Conservation (phyloP, 2,888 invertebrate genomes). For the Trypoxylon attenuatum region DNA sequence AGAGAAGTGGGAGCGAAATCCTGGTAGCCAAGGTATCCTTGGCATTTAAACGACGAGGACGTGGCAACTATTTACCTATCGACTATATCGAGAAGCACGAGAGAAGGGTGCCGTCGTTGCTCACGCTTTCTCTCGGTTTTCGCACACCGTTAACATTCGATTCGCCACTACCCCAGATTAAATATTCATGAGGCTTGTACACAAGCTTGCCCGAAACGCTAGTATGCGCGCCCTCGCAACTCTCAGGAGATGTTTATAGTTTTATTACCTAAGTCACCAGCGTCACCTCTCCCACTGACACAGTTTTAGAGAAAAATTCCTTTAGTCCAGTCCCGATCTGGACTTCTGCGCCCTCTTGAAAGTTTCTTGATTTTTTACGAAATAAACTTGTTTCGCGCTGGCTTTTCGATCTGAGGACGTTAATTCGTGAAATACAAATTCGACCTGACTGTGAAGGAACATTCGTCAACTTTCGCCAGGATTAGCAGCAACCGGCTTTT, state of each 20-base stretch:
- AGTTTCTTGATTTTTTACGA: too few species aligned
- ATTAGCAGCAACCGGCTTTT: too few species aligned
- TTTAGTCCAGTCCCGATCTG: too few species aligned
- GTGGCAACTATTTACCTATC: conserved; percentile 43
- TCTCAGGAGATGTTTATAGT: conserved; percentile 52
- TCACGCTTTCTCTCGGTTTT: conserved; percentile 31
- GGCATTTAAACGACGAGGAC: not conserved
- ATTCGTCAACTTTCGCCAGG: too few species aligned
- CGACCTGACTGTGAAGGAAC: too few species aligned
- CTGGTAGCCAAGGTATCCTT: not conserved
- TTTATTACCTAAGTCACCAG: conserved; percentile 50
- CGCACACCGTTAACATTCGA: conserved; percentile 54
- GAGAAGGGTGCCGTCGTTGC: not conserved
- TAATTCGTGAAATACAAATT: too few species aligned
- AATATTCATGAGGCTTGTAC: conserved; percentile 59
- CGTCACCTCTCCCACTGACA: too few species aligned
- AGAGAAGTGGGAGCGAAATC: not conserved
- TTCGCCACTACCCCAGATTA: conserved; percentile 52
- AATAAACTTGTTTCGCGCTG: too few species aligned
- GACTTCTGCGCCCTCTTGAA: too few species aligned
- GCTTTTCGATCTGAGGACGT: too few species aligned
- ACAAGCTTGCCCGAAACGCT: conserved; percentile 28
- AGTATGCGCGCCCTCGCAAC: conserved; percentile 22
- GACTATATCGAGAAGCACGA: conserved; percentile 17
- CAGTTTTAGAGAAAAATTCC: too few species aligned